phyloP scores from a whole-genome alignment of 2,113 vertebrate species.

The Odocoileus virginianus region DNA sequence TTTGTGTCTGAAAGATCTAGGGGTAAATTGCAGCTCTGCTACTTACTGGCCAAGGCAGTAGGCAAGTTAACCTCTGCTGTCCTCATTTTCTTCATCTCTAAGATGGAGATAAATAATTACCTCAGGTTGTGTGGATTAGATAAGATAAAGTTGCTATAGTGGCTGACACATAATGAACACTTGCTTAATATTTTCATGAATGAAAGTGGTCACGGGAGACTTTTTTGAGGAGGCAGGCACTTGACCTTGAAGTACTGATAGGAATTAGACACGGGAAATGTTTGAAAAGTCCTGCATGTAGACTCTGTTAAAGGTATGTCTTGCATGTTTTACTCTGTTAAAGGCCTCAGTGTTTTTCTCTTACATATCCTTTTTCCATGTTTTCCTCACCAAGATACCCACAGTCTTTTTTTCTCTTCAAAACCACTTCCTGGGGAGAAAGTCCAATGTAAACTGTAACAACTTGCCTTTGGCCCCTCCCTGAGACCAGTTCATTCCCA shows the following conservation, averaged over 20 bases:
- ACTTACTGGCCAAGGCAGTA: not conserved
- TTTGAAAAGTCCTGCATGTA: not conserved
- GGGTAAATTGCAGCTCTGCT: not conserved
- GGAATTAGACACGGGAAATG: not conserved
- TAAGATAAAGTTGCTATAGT: not conserved
- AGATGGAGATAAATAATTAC: not conserved
- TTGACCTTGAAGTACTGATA: not conserved
- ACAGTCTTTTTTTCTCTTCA: not conserved
- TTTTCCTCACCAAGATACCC: constrained; percentile 19
- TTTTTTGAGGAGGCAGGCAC: not conserved
- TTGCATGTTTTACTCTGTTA: not conserved
- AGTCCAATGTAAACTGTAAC: constrained; percentile 47
- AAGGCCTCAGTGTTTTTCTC: not conserved
- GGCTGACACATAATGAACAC: not conserved
- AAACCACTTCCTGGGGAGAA: constrained; percentile 63
- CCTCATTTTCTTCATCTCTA: constrained; percentile 22
- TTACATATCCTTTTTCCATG: not conserved
- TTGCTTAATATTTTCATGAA: not conserved
- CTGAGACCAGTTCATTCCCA: constrained; percentile 1
- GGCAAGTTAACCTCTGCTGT: not conserved
- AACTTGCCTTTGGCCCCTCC: constrained; percentile 46
- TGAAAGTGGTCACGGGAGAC: not conserved
- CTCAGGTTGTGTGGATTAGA: not conserved
- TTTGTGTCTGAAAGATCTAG: not conserved
- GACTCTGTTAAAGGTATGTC: not conserved